Evolutionary conservation across 2,888 invertebrate species (phyloP).

Genomic region (Melieria picta): DNA sequence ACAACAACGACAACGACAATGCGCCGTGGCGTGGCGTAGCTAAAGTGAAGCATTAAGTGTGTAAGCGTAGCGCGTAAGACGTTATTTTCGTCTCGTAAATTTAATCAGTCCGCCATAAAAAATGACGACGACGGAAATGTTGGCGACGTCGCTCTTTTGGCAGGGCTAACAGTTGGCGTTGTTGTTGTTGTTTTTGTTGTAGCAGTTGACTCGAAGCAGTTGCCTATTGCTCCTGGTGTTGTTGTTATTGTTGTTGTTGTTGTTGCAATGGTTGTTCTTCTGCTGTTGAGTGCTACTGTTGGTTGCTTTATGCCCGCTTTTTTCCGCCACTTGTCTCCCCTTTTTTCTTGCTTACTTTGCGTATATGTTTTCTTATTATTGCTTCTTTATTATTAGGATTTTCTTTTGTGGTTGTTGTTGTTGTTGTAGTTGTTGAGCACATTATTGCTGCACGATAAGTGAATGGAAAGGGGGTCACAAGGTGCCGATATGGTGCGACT

Average conservation of each 20-base stretch:
- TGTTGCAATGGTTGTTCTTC: background rate
- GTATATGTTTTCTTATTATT: background rate
- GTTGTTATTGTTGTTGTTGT: background rate
- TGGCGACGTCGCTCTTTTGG: background rate
- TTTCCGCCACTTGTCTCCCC: background rate
- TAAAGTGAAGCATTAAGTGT: background rate
- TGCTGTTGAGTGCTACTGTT: background rate
- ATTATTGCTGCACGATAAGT: background rate
- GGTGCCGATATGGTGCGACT: no score
- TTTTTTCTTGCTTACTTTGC: background rate
- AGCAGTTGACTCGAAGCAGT: background rate
- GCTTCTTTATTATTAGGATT: slow-evolving; percentile 1
- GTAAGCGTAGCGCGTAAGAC: background rate
- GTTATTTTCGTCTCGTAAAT: background rate
- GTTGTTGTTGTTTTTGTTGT: slow-evolving; percentile 1
- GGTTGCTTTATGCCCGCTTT: background rate
- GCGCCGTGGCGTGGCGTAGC: background rate
- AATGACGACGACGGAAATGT: background rate
- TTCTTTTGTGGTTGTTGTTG: background rate
- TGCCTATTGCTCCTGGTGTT: background rate
- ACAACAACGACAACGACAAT: no score
- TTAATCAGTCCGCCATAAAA: slow-evolving; percentile 2
- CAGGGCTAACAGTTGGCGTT: background rate
- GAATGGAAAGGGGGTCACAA: background rate
- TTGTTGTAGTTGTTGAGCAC: background rate